Evolutionary conservation across 2,113 vertebrate species (phyloP).

Genomic region (Zapus hudsonius): DNA sequence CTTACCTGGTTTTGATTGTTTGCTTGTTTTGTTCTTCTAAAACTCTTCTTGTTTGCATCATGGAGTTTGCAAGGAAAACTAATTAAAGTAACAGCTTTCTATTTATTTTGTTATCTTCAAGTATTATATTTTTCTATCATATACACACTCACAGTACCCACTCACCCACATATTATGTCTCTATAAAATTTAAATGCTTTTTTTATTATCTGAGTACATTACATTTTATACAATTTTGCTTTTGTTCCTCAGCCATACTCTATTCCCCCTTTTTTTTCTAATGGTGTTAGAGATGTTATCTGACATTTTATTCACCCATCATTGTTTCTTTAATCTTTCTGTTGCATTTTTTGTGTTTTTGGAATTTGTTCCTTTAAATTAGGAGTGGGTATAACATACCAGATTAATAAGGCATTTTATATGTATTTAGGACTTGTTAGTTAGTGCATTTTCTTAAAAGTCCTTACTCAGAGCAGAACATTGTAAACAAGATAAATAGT

Average conservation of each 20-base stretch:
- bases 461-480: conserved; percentile 1
- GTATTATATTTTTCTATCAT: background rate
- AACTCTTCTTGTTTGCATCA: conserved; percentile 1
- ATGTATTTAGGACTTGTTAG: background rate
- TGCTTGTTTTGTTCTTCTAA: background rate
- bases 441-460: background rate
- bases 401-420: background rate
- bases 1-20: background rate
- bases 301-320: background rate
- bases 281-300: background rate
- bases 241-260: background rate
- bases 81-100: conserved; percentile 6
- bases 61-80: background rate
- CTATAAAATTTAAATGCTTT: background rate
- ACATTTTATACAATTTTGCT: background rate
- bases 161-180: background rate
- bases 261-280: background rate
- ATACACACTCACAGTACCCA: background rate
- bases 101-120: background rate
- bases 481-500: conserved; percentile 46
- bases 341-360: background rate
- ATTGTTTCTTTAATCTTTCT: background rate
- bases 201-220: background rate
- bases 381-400: background rate
- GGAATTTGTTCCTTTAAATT: background rate